phyloP scores from a whole-genome alignment of 1,140 invertebrate genomes.

The Helicoverpa armigera region DNA sequence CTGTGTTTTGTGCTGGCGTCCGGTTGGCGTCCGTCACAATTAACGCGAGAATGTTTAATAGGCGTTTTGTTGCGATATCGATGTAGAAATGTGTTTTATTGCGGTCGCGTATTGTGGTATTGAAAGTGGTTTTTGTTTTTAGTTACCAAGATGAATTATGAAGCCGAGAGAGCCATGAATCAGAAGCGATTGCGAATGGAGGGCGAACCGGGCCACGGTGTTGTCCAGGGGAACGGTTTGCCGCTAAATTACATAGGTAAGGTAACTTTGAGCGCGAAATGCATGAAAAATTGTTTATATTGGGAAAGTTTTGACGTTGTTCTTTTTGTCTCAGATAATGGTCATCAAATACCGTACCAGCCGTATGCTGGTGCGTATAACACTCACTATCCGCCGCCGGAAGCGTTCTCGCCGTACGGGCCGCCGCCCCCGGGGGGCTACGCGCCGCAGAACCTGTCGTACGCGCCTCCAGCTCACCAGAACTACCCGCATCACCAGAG shows the following conservation, averaged over 20 bases:
- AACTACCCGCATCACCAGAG: constrained; percentile 83
- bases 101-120: constrained; percentile 57
- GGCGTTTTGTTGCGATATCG: constrained; percentile 63
- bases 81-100: constrained; percentile 63
- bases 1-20: constrained; percentile 86
- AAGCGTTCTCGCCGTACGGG: constrained; percentile 82
- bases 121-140: constrained; percentile 75
- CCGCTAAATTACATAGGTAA: constrained; percentile 85
- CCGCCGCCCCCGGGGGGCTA: constrained; percentile 83
- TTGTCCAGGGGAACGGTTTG: constrained; percentile 85
- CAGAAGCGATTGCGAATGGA: constrained; percentile 86
- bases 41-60: constrained; percentile 73
- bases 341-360: constrained; percentile 86
- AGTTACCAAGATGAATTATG: constrained; percentile 86
- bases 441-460: constrained; percentile 83
- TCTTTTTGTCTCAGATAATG: constrained; percentile 83
- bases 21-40: constrained; percentile 85
- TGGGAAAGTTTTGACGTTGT: constrained; percentile 37
- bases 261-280: constrained; percentile 65
- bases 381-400: constrained; percentile 84
- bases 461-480: constrained; percentile 85
- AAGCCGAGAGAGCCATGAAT: constrained; percentile 85
- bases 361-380: constrained; percentile 85
- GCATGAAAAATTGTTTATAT: constrained; percentile 32
- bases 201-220: constrained; percentile 83